phyloP scores from a whole-genome alignment of 2,888 invertebrate genomes.

The Tridacna gigas region DNA sequence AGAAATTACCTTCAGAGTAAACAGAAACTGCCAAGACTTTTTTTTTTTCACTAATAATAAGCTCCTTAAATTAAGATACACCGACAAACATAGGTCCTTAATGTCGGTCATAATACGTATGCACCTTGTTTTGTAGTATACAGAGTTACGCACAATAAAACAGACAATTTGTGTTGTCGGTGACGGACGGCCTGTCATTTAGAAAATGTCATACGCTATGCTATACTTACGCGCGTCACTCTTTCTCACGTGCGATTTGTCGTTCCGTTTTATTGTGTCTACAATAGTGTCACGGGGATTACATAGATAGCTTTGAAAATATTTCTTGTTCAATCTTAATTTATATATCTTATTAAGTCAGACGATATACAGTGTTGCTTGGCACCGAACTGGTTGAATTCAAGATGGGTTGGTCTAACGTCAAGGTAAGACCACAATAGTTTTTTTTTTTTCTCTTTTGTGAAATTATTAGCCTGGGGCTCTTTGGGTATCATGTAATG shows the following conservation, averaged over 20 bases:
- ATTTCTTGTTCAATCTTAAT: background rate
- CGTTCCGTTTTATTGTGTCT: background rate
- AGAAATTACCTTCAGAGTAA: too few relatives aligned
- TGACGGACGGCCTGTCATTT: conserved; percentile 9
- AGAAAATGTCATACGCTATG: background rate
- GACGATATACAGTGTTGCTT: background rate
- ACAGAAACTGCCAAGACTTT: too few relatives aligned
- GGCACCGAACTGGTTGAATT: background rate
- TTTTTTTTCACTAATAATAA: too few relatives aligned
- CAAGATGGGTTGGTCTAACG: background rate
- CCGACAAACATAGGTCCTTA: too few relatives aligned
- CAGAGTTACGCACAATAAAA: background rate
- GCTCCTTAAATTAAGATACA: too few relatives aligned
- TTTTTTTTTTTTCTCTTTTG: background rate
- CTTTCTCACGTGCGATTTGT: background rate
- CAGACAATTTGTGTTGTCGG: too few relatives aligned
- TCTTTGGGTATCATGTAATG: too few relatives aligned
- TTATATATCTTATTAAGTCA: background rate
- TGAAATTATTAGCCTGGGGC: too few relatives aligned
- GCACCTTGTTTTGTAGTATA: too few relatives aligned
- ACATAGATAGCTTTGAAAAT: too few relatives aligned
- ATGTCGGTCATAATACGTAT: too few relatives aligned
- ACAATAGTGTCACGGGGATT: background rate
- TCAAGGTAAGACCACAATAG: background rate
- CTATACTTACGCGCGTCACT: background rate